A percentile compares a stretch with the other conserved stretches of the same genome.
phyloP scores from a whole-genome alignment of 2,797 vertebrate genomes.

The Chrysocyon brachyurus region DNA sequence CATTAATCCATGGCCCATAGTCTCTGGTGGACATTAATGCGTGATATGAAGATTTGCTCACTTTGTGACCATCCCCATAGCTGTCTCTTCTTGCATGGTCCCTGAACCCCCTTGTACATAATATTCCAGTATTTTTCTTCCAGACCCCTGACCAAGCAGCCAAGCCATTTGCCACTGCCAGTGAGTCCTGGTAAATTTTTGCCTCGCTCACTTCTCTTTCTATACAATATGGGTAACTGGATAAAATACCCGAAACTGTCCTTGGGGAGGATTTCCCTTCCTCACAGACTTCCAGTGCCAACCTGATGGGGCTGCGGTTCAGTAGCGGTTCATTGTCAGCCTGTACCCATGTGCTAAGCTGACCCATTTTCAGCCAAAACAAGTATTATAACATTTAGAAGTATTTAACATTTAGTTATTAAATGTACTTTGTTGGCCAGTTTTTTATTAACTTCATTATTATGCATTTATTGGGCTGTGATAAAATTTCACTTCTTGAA shows the following conservation, averaged over 20 bases:
- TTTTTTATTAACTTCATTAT: background rate
- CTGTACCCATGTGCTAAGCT: background rate
- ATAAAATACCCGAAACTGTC: no score
- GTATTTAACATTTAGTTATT: background rate
- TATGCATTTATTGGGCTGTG: background rate
- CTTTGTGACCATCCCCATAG: background rate
- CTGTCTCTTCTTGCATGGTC: no score
- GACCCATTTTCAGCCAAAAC: background rate
- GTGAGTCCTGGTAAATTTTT: background rate
- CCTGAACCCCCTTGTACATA: rapidly evolving
- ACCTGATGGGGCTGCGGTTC: rapidly evolving
- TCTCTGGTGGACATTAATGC: background rate
- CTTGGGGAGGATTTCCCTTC: background rate
- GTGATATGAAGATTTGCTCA: background rate
- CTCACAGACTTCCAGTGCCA: background rate
- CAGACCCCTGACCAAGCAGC: background rate
- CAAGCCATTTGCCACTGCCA: background rate
- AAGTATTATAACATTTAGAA: background rate
- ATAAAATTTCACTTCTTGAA: background rate
- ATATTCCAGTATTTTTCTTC: background rate
- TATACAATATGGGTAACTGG: background rate
- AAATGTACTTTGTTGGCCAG: background rate
- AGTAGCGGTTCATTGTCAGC: background rate
- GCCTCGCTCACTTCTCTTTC: background rate
- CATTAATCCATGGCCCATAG: background rate